A percentile compares a stretch with the other conserved stretches of the same genome.
Conservation (phyloP, 2,888 invertebrate genomes). For the Sinohyriopsis cumingii region DNA sequence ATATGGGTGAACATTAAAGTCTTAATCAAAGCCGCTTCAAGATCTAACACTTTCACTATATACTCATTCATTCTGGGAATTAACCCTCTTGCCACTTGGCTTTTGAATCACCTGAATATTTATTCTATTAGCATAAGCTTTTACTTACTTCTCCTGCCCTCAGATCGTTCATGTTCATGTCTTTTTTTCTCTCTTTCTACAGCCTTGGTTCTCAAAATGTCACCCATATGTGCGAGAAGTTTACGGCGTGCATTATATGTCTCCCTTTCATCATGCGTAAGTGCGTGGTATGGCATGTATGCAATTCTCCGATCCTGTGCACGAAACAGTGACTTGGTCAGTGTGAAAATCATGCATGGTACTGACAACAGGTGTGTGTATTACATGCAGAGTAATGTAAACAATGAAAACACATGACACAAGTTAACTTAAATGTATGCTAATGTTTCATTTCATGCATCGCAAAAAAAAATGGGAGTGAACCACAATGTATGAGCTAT, state of each 20-base stretch:
- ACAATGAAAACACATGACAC: neutral
- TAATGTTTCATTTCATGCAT: too few species aligned
- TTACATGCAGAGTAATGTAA: neutral
- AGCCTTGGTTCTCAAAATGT: conserved; percentile 64
- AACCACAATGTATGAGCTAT: too few species aligned
- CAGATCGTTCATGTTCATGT: conserved; percentile 58
- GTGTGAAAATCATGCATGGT: neutral
- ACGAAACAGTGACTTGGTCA: conserved; percentile 1
- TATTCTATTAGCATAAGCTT: too few species aligned
- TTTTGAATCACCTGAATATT: too few species aligned
- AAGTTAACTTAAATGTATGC: neutral
- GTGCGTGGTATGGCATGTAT: conserved; percentile 71
- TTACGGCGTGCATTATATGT: conserved; percentile 67
- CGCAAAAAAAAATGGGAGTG: too few species aligned
- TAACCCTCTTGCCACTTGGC: too few species aligned
- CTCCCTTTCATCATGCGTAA: conserved; percentile 70
- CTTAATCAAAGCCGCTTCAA: too few species aligned
- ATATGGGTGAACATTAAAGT: too few species aligned
- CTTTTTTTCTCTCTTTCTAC: conserved; percentile 65
- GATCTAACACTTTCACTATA: too few species aligned
- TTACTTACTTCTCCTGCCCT: conserved; percentile 61
- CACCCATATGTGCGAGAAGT: conserved; percentile 65
- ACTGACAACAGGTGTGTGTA: neutral
- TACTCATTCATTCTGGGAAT: too few species aligned
- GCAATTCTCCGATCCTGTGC: conserved; percentile 69